Conservation (phyloP, 1,140 invertebrate species). For the Euura lappo region DNA sequence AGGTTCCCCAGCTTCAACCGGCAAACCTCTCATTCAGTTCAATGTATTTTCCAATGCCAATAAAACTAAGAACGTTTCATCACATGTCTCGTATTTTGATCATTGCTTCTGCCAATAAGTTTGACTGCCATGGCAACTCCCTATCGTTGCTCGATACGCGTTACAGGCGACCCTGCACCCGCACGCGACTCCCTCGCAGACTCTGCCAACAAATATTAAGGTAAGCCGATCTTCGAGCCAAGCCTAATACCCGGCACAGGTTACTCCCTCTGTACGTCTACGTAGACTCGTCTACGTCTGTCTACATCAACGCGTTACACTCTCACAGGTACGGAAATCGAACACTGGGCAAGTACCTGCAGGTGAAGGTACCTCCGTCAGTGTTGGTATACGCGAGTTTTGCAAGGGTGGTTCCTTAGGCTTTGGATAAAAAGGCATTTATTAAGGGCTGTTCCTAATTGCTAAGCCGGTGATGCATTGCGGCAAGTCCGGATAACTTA, state of each 20-base stretch:
- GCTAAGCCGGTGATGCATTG: background rate
- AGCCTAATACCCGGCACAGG: constrained; percentile 33
- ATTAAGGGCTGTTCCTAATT: background rate
- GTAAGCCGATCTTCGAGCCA: constrained; percentile 48
- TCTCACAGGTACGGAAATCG: too few relatives aligned
- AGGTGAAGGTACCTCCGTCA: too few relatives aligned
- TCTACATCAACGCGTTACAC: background rate
- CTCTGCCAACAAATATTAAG: constrained; percentile 41
- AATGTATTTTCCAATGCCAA: constrained; percentile 20
- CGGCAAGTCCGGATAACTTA: background rate
- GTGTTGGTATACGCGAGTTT: too few relatives aligned
- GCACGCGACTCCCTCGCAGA: background rate
- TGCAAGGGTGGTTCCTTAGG: too few relatives aligned
- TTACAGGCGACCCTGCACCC: background rate
- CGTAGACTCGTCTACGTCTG: background rate
- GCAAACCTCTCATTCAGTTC: constrained; percentile 5
- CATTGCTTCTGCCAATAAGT: constrained; percentile 3
- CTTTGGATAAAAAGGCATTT: background rate
- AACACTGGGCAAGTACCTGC: too few relatives aligned
- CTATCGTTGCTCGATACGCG: constrained; percentile 21
- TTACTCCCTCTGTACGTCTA: background rate
- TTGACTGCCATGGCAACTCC: constrained; percentile 47
- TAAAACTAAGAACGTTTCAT: constrained; percentile 51
- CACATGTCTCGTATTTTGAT: constrained; percentile 38
- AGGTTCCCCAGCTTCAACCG: background rate